These are phyloP conservation scores for Aurelia aurita DNA, from an alignment of 30 jellyfish, hydroid and myxozoan species.

Conservation along the genomic window DNA sequence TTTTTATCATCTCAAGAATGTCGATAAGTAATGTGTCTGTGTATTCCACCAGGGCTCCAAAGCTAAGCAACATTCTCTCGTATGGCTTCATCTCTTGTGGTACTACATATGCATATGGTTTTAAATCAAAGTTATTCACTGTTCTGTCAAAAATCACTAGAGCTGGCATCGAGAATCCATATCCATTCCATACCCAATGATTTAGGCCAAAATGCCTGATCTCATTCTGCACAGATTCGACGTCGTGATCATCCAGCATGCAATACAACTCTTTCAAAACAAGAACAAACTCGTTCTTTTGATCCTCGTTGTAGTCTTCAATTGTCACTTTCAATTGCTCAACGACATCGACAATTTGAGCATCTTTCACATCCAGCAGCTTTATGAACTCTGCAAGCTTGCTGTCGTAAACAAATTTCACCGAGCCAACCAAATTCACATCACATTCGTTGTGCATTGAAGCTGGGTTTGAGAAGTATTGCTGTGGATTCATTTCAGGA, in stretches of 20 bases:
- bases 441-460: not conserved
- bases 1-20: not conserved
- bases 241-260: no score
- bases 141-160: not conserved
- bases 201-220: no score
- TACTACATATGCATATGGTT: constrained; percentile 22
- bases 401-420: not conserved
- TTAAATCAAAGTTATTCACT: constrained; percentile 3
- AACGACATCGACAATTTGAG: not conserved
- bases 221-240: no score
- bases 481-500: not conserved
- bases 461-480: constrained; percentile 7
- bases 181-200: constrained; percentile 53
- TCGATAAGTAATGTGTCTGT: not conserved
- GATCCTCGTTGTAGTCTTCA: not conserved
- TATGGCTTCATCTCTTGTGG: constrained; percentile 22
- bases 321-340: constrained; percentile 3
- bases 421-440: constrained; percentile 29
- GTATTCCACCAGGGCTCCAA: not conserved
- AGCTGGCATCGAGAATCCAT: constrained; percentile 28
- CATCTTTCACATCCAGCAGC: not conserved
- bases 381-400: not conserved
- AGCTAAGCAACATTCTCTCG: not conserved
- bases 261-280: constrained; percentile 18
- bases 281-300: constrained; percentile 1